phyloP scores from a whole-genome alignment of 2,113 vertebrate species.

The Bothrops jararaca region DNA sequence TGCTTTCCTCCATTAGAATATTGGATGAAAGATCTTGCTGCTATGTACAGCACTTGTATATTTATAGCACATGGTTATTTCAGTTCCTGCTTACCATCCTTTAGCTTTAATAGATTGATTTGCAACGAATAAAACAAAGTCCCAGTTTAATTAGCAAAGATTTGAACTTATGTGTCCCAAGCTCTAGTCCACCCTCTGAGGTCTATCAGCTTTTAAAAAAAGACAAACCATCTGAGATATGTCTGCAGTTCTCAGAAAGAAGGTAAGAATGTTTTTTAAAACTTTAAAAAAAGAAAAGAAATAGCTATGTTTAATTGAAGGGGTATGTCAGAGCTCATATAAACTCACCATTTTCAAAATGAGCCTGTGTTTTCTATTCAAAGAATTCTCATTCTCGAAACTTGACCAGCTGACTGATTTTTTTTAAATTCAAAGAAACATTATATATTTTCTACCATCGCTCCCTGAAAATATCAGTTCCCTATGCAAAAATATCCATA shows the following conservation, averaged over 20 bases:
- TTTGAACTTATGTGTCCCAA: not conserved
- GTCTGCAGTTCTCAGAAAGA: not conserved
- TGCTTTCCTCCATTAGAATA: not conserved
- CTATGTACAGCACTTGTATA: not conserved
- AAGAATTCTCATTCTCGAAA: slow-evolving; percentile 2
- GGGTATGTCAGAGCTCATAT: not conserved
- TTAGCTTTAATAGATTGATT: not conserved
- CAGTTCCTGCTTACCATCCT: not conserved
- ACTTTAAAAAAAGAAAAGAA: slow-evolving; percentile 11
- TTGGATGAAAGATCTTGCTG: not conserved
- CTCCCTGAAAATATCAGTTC: not conserved
- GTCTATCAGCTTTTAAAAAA: not conserved
- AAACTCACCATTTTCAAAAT: slow-evolving; percentile 10
- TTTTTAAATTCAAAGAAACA: slow-evolving; percentile 4
- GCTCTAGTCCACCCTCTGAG: not conserved
- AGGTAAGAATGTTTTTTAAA: not conserved
- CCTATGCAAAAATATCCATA: not conserved
- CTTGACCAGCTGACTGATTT: slow-evolving; percentile 7
- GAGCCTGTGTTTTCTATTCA: slow-evolving; percentile 20
- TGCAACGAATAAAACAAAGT: not conserved
- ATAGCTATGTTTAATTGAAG: not conserved
- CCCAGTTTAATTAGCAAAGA: not conserved
- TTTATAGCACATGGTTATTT: not conserved
- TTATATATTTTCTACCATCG: not conserved
- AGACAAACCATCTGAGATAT: not conserved